Percentiles rank a stretch among this genome's conserved stretches.
Evolutionary conservation across 1,140 invertebrate species (phyloP).

Genomic region (Ditylenchus dipsaci): DNA sequence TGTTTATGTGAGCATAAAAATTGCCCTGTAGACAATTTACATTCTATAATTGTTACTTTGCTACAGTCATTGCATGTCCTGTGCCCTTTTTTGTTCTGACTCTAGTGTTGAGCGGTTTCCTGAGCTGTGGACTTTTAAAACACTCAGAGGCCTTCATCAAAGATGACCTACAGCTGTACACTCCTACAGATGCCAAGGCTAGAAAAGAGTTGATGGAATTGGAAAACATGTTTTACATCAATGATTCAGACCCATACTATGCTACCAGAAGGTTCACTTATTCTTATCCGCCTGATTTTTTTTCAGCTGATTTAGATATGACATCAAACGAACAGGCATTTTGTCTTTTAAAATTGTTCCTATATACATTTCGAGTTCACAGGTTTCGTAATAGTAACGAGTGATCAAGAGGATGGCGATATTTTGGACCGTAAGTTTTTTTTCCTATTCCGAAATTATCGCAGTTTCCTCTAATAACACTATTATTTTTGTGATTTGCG

Average conservation of each 20-base stretch:
- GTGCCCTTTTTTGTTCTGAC: constrained; percentile 54
- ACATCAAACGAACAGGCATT: constrained; percentile 41
- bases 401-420: constrained; percentile 43
- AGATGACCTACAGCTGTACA: constrained; percentile 54
- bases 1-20: too few species aligned
- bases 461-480: background rate
- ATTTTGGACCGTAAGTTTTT: constrained; percentile 36
- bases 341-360: too few species aligned
- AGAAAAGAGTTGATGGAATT: constrained; percentile 44
- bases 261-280: constrained; percentile 47
- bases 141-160: constrained; percentile 49
- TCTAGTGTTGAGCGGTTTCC: constrained; percentile 36
- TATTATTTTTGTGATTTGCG: too few species aligned
- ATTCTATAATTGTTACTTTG: too few species aligned
- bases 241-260: constrained; percentile 56
- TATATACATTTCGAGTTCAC: too few species aligned
- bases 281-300: background rate
- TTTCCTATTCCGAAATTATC: background rate
- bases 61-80: constrained; percentile 42
- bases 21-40: too few species aligned
- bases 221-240: constrained; percentile 54
- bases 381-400: constrained; percentile 53
- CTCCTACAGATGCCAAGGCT: constrained; percentile 52
- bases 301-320: constrained; percentile 37
- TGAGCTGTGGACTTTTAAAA: constrained; percentile 39